Conservation (phyloP, 2,888 invertebrate species). For the Osedax fenrisi region DNA sequence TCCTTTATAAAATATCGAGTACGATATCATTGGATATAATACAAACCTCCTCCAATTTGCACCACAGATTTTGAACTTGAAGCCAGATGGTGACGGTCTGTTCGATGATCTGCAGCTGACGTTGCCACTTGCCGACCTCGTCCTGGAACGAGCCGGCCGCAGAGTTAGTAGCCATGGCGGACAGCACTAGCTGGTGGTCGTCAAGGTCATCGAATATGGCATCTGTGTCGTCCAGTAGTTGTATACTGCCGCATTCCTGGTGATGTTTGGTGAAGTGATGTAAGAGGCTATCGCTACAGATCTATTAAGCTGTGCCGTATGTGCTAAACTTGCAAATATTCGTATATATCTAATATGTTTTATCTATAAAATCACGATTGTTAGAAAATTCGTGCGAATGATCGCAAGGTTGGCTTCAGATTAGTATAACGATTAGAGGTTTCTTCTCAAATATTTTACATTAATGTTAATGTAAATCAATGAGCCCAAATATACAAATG, state of each 20-base stretch:
- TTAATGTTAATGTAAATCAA: no score
- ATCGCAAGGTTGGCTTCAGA: no score
- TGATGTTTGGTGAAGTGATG: neutral
- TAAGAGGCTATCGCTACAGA: neutral
- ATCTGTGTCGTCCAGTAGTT: constrained; percentile 44
- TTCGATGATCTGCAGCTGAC: constrained; percentile 48
- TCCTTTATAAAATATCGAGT: no score
- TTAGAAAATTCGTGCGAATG: no score
- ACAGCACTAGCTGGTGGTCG: constrained; percentile 48
- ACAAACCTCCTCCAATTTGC: constrained; percentile 48
- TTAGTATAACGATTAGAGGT: no score
- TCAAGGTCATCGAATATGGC: constrained; percentile 50
- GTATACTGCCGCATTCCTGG: constrained; percentile 42
- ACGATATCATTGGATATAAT: no score
- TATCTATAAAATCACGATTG: no score
- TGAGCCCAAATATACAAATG: no score
- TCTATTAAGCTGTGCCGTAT: no score
- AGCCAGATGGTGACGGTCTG: constrained; percentile 48
- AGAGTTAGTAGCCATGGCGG: constrained; percentile 47
- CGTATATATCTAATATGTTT: no score
- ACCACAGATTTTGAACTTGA: constrained; percentile 49
- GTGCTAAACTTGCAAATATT: no score
- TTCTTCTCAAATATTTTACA: no score
- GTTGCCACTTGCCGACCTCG: constrained; percentile 51
- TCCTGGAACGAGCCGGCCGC: constrained; percentile 50